Evolutionary conservation across 2,113 vertebrate genomes (phyloP), one percentile per base, ranked within the genome.

Genomic region (Mandrillus leucophaeus): DNA sequence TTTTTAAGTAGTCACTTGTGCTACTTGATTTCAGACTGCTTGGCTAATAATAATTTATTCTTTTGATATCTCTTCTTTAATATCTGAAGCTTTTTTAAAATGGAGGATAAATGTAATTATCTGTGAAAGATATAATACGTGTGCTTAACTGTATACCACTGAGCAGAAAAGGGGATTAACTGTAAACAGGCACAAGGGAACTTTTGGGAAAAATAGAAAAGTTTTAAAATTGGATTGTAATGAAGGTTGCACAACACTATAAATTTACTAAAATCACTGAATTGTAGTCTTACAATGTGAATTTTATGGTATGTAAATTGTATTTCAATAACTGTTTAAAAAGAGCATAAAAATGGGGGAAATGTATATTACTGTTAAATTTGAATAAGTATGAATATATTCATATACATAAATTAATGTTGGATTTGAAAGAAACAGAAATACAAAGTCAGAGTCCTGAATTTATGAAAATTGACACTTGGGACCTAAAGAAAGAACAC

Each of bases 201-300:
- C 30, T 92, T 78, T 23, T 52, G 40, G 66, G 5, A 95, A 50
- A 95, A 90, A 38, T 45, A 20, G 80, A 90, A 95, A 91, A 64
- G 43, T 70, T 91, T 92, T 45, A 86, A 92, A 94, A 78, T 27
- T 88, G 25, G 5, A 78, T 78, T 84, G 76, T 94, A 52, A 57
- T 89, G 25, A 91, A 89, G n/a, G 6, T 86, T 82, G 75, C 3
- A 43, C 7, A 86, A 68, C 52, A 88, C 22, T 48, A 80, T 76
- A 66, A 72, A 78, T 84, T 52, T 75, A 76, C 23, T 45, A 57
- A 86, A 68, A 52, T 52, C 76, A 73, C 6, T 88, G 45, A 93
- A 48, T 18, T 88, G 38, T 35, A 66, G 23, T 85, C 32, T 88
- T 66, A 57, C 12, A 70, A 70, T 38, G 35, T 73, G n/a, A 95